Conservation (phyloP, 2,888 invertebrate genomes). For the Entomobrya proxima region DNA sequence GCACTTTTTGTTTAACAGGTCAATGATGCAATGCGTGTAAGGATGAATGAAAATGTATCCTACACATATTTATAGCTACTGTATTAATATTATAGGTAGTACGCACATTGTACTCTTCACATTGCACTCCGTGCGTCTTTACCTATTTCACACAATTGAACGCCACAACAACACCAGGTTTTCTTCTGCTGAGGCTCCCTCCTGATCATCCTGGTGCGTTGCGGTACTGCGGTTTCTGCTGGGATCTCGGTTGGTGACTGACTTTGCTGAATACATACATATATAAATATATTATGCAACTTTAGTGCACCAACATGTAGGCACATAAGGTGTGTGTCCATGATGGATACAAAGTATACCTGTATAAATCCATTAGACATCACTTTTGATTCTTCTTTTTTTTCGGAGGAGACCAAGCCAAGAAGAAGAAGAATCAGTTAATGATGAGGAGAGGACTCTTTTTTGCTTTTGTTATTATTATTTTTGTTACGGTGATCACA, state of each 20-base stretch:
- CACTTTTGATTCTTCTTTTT: conserved; percentile 26
- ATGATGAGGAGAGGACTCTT: conserved; percentile 64
- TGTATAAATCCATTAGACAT: conserved; percentile 7
- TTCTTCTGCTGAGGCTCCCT: conserved; percentile 57
- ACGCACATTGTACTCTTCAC: conserved; percentile 6
- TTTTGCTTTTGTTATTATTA: conserved; percentile 60
- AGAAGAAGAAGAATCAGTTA: conserved; percentile 53
- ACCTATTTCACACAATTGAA: conserved; percentile 28
- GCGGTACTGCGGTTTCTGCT: conserved; percentile 69
- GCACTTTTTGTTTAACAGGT: not conserved
- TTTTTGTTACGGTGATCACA: conserved; percentile 69
- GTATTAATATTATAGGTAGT: not conserved
- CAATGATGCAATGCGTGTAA: conserved; percentile 23
- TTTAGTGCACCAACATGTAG: not conserved
- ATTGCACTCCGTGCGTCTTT: conserved; percentile 4
- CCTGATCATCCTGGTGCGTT: conserved; percentile 67
- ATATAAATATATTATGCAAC: conserved; percentile 38
- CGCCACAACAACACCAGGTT: conserved; percentile 48
- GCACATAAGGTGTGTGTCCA: not conserved
- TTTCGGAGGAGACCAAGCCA: conserved; percentile 22
- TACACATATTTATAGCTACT: not conserved
- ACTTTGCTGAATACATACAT: conserved; percentile 61
- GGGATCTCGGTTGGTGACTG: conserved; percentile 67
- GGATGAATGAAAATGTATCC: not conserved
- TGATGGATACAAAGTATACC: not conserved